Evolutionary conservation across 53 echinoderm and acorn worm genomes (phyloP), one percentile per base, ranked within the genome.

Genomic region (Stichopus horrens): DNA sequence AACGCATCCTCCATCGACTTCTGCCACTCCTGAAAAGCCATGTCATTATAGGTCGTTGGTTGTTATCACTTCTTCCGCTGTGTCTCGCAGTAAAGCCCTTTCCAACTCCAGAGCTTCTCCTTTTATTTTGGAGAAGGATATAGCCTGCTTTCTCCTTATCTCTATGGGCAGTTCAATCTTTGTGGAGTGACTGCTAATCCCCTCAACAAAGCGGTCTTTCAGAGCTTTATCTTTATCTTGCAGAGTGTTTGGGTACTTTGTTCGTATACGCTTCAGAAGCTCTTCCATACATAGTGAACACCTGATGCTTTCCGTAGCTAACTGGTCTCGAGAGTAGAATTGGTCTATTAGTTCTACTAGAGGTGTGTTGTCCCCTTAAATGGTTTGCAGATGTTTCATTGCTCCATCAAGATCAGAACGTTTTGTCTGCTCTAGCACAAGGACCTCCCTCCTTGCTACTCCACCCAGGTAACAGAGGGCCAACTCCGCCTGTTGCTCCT

Each of bases 401-500:
- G 56, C 57, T 57, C 4, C 21, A 21, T 54, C 21, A 21, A 81
- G 14, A 11, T 9, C 10, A 4, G 55, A 7, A 7, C 81, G 51
- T 9, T 76, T 9, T 9, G 1, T 20, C 0, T 7, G 8, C 9
- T 83, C 83, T 23, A 83, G 21, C 4, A 83, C 83, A 6, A 58
- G 57, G 6, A 83, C 83, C 63, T 83, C 83, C 83, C 83, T 83
- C 37, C 65, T 9, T 21, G 83, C 83, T 37, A 83, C 13, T 8
- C 83, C 89, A 52, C 89, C 89, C 66, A 89, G 80, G n/a, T 89
- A 89, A 54, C 79, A 63, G 51, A 89, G 67, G 16, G 79, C 79
- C 37, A 89, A 23, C 52, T 81, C 79, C 54, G 55, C 63, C 51
- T 78, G 80, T 52, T 89, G 89, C n/a, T 79, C 79, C 23, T 23